phyloP scores from a whole-genome alignment of 2,113 vertebrate species.

The Phodopus roborovskii region DNA sequence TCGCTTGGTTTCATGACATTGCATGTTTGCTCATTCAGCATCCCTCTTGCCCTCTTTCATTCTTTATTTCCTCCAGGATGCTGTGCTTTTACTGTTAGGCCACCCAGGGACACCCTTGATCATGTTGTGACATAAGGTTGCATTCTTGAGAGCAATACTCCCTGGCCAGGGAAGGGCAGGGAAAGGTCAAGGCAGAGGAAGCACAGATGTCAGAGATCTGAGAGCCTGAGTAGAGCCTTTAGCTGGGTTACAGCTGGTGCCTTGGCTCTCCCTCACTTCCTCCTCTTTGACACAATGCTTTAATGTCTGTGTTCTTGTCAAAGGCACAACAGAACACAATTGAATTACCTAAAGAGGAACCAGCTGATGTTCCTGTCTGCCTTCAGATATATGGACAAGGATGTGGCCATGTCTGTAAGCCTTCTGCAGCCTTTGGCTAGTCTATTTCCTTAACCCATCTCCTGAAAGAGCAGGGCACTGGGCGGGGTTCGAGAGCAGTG shows the following conservation, averaged over 20 bases:
- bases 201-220: neutral
- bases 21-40: neutral
- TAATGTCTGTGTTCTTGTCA: neutral
- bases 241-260: conserved; percentile 28
- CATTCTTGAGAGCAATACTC: neutral
- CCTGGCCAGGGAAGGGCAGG: neutral
- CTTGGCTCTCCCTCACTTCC: neutral
- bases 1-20: neutral
- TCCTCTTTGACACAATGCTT: conserved; percentile 41
- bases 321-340: neutral
- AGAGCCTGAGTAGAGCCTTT: neutral
- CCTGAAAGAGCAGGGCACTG: neutral
- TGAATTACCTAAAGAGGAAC: neutral
- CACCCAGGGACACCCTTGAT: conserved; percentile 23
- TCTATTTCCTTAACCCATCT: neutral
- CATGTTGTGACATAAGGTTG: neutral
- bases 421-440: neutral
- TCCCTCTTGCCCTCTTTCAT: neutral
- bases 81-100: conserved; percentile 44
- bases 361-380: neutral
- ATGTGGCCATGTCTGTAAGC: neutral
- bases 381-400: neutral
- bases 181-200: conserved; percentile 37
- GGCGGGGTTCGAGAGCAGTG: neutral
- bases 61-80: neutral